A percentile compares a stretch with the other conserved stretches of the same genome.
Conservation (phyloP, 2,888 invertebrate genomes). For the Seira musarum region DNA sequence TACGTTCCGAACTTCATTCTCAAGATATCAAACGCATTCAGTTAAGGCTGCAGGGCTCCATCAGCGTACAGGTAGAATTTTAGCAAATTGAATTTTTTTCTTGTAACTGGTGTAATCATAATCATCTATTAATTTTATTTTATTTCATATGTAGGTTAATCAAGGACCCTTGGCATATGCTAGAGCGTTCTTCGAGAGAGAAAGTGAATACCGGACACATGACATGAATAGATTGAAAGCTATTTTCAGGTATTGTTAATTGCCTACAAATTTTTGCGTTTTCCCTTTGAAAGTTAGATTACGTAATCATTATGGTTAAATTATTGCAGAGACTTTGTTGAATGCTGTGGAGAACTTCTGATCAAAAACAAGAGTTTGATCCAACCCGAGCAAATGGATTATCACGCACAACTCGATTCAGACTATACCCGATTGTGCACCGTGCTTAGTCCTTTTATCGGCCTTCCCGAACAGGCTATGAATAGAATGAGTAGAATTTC, state of each 20-base stretch:
- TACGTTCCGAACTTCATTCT: slow-evolving; percentile 67
- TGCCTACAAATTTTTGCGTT: background rate
- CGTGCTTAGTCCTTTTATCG: slow-evolving; percentile 66
- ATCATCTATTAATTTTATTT: too few species aligned
- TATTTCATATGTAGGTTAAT: slow-evolving; percentile 64
- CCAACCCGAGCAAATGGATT: slow-evolving; percentile 67
- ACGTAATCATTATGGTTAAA: slow-evolving; percentile 7
- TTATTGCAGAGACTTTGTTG: slow-evolving; percentile 68
- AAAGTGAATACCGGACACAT: slow-evolving; percentile 67
- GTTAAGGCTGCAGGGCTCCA: slow-evolving; percentile 68
- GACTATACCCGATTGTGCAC: slow-evolving; percentile 67
- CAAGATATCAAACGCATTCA: slow-evolving; percentile 69
- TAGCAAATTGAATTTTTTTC: background rate
- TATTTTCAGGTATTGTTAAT: slow-evolving; percentile 64
- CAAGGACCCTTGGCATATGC: slow-evolving; percentile 70
- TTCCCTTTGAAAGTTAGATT: too few species aligned
- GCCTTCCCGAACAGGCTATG: slow-evolving; percentile 65
- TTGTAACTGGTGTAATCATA: too few species aligned
- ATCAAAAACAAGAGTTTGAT: slow-evolving; percentile 69
- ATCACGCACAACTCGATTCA: slow-evolving; percentile 67
- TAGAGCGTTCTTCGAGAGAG: slow-evolving; percentile 69
- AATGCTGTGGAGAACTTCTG: slow-evolving; percentile 69
- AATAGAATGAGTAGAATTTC: slow-evolving; percentile 70
- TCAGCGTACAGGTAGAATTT: slow-evolving; percentile 66
- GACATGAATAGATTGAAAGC: slow-evolving; percentile 67